Conservation (phyloP, 2,113 vertebrate genomes). For the Perca schrenkii region DNA sequence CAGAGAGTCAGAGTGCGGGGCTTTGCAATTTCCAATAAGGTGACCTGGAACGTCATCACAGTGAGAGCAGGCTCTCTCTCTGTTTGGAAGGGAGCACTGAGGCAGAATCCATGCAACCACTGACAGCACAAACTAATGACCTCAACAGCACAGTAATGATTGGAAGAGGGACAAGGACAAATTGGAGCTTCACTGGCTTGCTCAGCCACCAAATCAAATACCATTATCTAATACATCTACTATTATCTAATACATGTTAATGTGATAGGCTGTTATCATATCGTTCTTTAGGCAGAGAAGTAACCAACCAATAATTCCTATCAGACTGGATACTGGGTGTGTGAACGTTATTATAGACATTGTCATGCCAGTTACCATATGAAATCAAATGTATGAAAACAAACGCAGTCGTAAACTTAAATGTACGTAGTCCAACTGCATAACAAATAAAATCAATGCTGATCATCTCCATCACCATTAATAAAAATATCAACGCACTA, state of each 20-base stretch:
- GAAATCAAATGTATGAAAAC: neutral
- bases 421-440: neutral
- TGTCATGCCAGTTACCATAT: neutral
- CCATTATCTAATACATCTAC: constrained; percentile 32
- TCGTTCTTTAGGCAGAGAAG: neutral
- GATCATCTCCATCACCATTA: neutral
- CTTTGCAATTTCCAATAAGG: neutral
- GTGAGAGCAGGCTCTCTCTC: neutral
- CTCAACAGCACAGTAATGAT: constrained; percentile 17
- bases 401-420: neutral
- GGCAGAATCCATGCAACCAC: constrained; percentile 29
- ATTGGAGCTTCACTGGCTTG: constrained; percentile 4
- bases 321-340: neutral
- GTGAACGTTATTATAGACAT: neutral
- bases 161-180: neutral
- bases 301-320: neutral
- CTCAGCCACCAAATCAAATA: constrained; percentile 27
- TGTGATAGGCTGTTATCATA: neutral
- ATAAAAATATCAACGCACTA: neutral
- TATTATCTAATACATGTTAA: too few species aligned
- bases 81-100: constrained; percentile 48
- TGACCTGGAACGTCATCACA: constrained; percentile 12
- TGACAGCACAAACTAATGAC: constrained; percentile 24
- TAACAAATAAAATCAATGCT: neutral
- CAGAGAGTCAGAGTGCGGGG: constrained; percentile 17